Conservation (phyloP, 1,140 invertebrate species). For the Antheraea pernyi region DNA sequence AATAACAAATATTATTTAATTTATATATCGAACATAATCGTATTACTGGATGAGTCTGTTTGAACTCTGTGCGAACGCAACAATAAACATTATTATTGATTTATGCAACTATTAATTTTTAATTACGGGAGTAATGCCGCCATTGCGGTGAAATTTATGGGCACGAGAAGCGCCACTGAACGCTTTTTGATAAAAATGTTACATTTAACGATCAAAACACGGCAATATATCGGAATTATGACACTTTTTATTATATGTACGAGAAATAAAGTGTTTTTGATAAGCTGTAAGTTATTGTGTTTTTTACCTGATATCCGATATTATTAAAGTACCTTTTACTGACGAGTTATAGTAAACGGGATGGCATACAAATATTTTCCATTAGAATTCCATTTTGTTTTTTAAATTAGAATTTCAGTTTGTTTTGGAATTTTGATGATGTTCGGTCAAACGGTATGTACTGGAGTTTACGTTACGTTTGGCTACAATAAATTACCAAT, state of each 20-base stretch:
- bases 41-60: conserved; percentile 28
- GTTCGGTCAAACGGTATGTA: no score
- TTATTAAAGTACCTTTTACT: no score
- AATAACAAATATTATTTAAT: conserved; percentile 15
- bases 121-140: conserved; percentile 31
- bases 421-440: no score
- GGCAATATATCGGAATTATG: not conserved
- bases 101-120: conserved; percentile 41
- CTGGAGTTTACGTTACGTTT: no score
- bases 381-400: no score
- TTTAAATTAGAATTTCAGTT: no score
- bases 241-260: conserved; percentile 1
- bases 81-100: conserved; percentile 35
- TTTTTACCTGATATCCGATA: not conserved
- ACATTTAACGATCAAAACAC: conserved; percentile 4
- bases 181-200: not conserved
- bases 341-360: no score
- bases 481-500: no score
- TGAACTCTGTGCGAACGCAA: conserved; percentile 11
- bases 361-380: no score
- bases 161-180: not conserved
- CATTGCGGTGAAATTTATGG: conserved; percentile 25
- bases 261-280: not conserved
- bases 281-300: not conserved
- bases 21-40: conserved; percentile 17